Percentiles rank a stretch among this genome's conserved stretches.
Conservation (phyloP, 2,113 vertebrate species). For the Bambusicola thoracicus region DNA sequence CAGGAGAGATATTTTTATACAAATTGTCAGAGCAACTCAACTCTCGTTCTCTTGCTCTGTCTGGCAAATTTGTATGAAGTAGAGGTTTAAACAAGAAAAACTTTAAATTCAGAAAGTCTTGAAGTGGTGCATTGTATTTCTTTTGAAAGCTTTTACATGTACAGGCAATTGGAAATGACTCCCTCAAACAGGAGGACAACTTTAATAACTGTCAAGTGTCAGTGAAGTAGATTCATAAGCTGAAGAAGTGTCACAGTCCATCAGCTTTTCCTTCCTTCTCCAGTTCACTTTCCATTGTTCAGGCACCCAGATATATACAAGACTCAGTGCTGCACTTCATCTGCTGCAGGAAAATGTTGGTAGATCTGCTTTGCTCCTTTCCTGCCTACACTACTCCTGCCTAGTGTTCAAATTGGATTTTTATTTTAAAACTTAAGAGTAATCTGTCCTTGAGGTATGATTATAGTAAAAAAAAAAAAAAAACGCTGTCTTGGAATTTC, state of each 20-base stretch:
- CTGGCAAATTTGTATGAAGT: constrained; percentile 23
- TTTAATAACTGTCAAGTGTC: constrained; percentile 58
- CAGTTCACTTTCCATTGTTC: constrained; percentile 2
- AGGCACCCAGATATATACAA: neutral
- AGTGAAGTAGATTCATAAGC: constrained; percentile 33
- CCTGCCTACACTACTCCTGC: neutral
- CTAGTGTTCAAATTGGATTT: neutral
- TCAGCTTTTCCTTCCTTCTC: constrained; percentile 45
- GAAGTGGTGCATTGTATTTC: constrained; percentile 8
- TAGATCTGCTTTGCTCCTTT: neutral
- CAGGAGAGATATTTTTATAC: neutral
- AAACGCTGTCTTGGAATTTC: neutral
- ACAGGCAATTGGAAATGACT: constrained; percentile 59
- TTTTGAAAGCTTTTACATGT: constrained; percentile 57
- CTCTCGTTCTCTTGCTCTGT: neutral
- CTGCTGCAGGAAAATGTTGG: neutral
- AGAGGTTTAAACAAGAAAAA: constrained; percentile 42
- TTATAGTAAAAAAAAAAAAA: neutral
- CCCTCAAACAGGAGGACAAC: constrained; percentile 43
- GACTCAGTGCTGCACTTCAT: neutral
- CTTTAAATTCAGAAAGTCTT: constrained; percentile 9
- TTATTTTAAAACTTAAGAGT: neutral
- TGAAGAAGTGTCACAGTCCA: constrained; percentile 59
- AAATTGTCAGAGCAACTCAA: constrained; percentile 23
- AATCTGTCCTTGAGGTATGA: neutral